Evolutionary conservation across 2,888 invertebrate genomes (phyloP).

Genomic region (Temnothorax unifasciatus): DNA sequence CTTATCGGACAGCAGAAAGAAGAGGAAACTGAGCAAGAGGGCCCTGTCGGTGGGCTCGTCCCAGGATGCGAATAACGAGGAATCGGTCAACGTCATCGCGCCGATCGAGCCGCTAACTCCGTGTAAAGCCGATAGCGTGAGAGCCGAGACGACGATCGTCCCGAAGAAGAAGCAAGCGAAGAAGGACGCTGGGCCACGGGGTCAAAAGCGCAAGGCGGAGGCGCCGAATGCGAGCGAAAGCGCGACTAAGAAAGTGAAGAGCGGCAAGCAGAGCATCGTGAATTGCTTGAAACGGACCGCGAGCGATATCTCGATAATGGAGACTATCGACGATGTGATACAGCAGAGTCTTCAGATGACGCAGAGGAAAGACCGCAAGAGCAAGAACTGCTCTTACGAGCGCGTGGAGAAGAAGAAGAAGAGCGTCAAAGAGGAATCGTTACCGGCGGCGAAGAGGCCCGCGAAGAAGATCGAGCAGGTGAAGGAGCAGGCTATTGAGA

Average conservation of each 20-base stretch:
- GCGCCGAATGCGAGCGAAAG: conserved; percentile 73
- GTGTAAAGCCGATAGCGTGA: conserved; percentile 54
- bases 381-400: conserved; percentile 73
- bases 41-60: conserved; percentile 82
- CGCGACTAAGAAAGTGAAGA: conserved; percentile 80
- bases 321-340: conserved; percentile 84
- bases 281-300: conserved; percentile 69
- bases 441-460: conserved; percentile 83
- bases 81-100: conserved; percentile 56
- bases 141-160: conserved; percentile 67
- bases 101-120: conserved; percentile 65
- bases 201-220: conserved; percentile 80
- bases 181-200: conserved; percentile 45
- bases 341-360: conserved; percentile 83
- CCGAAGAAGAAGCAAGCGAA: conserved; percentile 81
- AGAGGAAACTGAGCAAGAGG: conserved; percentile 84
- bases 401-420: conserved; percentile 78
- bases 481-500: conserved; percentile 76
- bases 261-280: conserved; percentile 79
- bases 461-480: conserved; percentile 86
- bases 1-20: conserved; percentile 87
- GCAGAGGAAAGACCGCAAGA: conserved; percentile 81
- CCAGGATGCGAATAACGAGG: conserved; percentile 71
- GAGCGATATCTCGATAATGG: conserved; percentile 83
- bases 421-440: conserved; percentile 23